phyloP scores from a whole-genome alignment of 2,888 invertebrate genomes.

The Podabrus alpinus region DNA sequence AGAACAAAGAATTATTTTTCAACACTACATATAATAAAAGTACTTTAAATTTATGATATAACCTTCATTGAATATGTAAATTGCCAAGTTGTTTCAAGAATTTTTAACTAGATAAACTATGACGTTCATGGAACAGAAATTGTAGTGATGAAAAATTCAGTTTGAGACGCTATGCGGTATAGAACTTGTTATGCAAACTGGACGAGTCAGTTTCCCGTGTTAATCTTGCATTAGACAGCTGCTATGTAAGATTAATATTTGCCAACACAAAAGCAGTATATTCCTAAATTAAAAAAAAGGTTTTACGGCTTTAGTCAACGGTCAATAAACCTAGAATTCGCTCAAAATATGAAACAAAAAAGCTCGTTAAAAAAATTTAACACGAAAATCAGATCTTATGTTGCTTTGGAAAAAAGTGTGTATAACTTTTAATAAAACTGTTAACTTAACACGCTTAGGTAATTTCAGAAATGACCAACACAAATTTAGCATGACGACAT shows the following conservation, averaged over 20 bases:
- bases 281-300: conserved; percentile 17
- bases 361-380: not conserved
- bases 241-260: conserved; percentile 30
- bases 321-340: conserved; percentile 1
- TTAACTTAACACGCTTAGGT: not conserved
- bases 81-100: conserved; percentile 31
- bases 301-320: conserved; percentile 12
- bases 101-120: conserved; percentile 33
- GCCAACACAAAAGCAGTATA: conserved; percentile 13
- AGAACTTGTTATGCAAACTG: conserved; percentile 33
- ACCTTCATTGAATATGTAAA: conserved; percentile 31
- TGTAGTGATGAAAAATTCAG: conserved; percentile 32
- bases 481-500: conserved; percentile 31
- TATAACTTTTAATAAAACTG: not conserved
- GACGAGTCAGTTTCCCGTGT: conserved; percentile 31
- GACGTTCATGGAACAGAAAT: conserved; percentile 30
- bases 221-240: conserved; percentile 30
- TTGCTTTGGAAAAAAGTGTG: not conserved
- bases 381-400: not conserved
- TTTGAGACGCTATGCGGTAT: conserved; percentile 31
- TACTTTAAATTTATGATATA: conserved; percentile 27
- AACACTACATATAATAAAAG: conserved; percentile 28
- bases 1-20: conserved; percentile 29
- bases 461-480: conserved; percentile 29
- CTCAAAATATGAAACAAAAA: not conserved